phyloP scores from a whole-genome alignment of 2,888 invertebrate genomes.

The Scelioninae gen. 2 region DNA sequence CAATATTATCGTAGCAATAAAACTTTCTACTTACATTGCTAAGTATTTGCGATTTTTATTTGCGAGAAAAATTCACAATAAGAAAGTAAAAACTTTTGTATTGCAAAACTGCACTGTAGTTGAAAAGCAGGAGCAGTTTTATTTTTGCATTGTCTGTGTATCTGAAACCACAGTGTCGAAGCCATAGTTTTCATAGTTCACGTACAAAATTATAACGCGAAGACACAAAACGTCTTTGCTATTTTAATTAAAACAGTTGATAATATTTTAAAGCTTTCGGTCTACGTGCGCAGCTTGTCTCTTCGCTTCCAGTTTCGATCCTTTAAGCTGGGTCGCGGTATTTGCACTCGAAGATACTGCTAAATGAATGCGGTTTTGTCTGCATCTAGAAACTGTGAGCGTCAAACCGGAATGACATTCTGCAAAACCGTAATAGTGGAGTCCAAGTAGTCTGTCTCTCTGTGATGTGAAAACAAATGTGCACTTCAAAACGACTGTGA shows the following conservation, averaged over 20 bases:
- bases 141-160: too few relatives aligned
- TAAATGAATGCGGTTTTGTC: slow-evolving; percentile 56
- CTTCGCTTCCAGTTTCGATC: slow-evolving; percentile 46
- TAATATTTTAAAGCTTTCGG: slow-evolving; percentile 33
- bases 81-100: too few relatives aligned
- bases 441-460: slow-evolving; percentile 43
- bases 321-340: slow-evolving; percentile 51
- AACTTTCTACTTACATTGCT: too few relatives aligned
- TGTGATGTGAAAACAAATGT: slow-evolving; percentile 51
- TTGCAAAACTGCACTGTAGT: too few relatives aligned
- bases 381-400: slow-evolving; percentile 46
- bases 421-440: slow-evolving; percentile 50
- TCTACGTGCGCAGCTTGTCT: slow-evolving; percentile 37
- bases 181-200: too few relatives aligned
- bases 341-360: slow-evolving; percentile 47
- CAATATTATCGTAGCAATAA: too few relatives aligned
- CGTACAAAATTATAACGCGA: too few relatives aligned
- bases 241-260: slow-evolving; percentile 46
- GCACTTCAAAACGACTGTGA: slow-evolving; percentile 36
- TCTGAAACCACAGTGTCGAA: too few relatives aligned
- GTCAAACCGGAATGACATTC: slow-evolving; percentile 56
- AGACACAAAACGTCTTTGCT: slow-evolving; percentile 36
- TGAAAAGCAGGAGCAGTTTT: too few relatives aligned
- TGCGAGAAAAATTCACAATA: too few relatives aligned
- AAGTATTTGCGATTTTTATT: too few relatives aligned